A percentile compares a stretch with the other conserved stretches of the same genome.
Conservation (phyloP, 1,140 invertebrate species). For the Rhizoglyphus robini region DNA sequence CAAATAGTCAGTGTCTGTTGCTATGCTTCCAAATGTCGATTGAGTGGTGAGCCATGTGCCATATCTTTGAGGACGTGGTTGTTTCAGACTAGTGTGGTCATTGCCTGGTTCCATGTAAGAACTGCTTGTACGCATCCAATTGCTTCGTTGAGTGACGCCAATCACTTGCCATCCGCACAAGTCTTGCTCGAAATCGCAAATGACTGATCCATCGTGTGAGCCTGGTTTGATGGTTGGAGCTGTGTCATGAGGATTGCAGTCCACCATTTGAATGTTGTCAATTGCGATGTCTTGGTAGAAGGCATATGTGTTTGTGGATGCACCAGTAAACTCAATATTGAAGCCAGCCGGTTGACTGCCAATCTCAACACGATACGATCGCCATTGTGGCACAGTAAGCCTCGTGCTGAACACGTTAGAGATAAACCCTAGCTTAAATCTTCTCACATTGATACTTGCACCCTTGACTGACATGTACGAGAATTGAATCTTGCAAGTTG, state of each 20-base stretch:
- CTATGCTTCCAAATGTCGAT: background rate
- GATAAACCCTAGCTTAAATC: background rate
- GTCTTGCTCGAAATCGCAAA: background rate
- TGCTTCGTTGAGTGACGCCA: background rate
- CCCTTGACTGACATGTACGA: background rate
- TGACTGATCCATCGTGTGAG: background rate
- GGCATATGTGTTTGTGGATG: background rate
- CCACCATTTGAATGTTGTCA: background rate
- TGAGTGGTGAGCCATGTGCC: background rate
- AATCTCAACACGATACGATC: background rate
- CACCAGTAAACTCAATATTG: background rate
- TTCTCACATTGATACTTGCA: background rate
- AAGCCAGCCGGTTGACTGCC: background rate
- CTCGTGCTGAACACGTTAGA: background rate
- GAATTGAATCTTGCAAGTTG: background rate
- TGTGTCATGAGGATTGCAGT: background rate
- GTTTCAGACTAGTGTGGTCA: background rate
- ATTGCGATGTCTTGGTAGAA: background rate
- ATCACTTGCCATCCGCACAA: background rate
- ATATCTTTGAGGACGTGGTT: background rate
- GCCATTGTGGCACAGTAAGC: background rate
- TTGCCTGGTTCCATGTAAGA: background rate
- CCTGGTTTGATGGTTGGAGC: background rate
- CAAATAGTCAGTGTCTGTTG: background rate
- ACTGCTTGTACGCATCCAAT: background rate